Conservation (phyloP, 1,140 invertebrate genomes). For the Aricia agestis region DNA sequence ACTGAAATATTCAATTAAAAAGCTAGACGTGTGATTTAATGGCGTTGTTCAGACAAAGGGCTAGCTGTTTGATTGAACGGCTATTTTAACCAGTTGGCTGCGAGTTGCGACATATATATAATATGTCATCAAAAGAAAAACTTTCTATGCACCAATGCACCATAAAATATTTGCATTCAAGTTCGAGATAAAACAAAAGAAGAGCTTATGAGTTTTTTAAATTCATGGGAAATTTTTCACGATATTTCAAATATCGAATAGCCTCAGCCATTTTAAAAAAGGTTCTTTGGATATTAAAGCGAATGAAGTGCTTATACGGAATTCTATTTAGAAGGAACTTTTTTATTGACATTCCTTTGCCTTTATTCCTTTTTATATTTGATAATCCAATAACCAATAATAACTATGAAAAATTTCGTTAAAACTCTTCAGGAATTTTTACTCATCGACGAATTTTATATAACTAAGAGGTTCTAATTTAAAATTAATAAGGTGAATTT, state of each 20-base stretch:
- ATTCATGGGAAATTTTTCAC: neutral
- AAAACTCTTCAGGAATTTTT: neutral
- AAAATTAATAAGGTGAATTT: too few species aligned
- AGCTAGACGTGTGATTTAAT: too few species aligned
- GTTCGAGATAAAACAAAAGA: neutral
- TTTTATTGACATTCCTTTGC: slow-evolving; percentile 34
- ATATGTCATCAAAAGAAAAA: too few species aligned
- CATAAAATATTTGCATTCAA: neutral
- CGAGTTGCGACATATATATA: too few species aligned
- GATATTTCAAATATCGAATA: slow-evolving; percentile 50
- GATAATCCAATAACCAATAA: neutral
- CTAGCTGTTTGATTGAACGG: too few species aligned
- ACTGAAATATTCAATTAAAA: too few species aligned
- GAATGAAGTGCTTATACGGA: slow-evolving; percentile 36
- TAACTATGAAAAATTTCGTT: neutral
- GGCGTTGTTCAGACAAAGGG: too few species aligned
- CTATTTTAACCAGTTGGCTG: too few species aligned
- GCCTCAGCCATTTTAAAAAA: slow-evolving; percentile 42
- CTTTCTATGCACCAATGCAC: too few species aligned
- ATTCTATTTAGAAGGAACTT: slow-evolving; percentile 39
- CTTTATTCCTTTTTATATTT: slow-evolving; percentile 22
- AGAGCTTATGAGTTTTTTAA: neutral
- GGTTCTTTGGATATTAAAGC: slow-evolving; percentile 30
- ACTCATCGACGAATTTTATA: neutral
- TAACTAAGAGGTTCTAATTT: too few species aligned